Evolutionary conservation across 2,888 invertebrate genomes (phyloP).

Genomic region (Hecatera dysodea): DNA sequence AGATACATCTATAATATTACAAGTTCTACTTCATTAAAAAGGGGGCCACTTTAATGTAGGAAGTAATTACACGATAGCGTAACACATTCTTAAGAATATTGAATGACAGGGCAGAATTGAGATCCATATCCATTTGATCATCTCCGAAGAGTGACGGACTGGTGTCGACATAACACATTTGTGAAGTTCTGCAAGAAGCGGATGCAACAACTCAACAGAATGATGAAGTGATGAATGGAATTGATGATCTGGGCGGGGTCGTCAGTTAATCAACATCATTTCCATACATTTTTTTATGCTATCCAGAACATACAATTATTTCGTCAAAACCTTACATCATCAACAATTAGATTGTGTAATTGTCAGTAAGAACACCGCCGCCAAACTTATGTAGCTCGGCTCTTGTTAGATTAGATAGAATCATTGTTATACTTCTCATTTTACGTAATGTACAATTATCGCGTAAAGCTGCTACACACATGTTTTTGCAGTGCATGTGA

Average conservation of each 20-base stretch:
- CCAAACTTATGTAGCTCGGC: conserved; percentile 81
- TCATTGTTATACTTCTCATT: conserved; percentile 73
- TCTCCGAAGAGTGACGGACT: conserved; percentile 69
- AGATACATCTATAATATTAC: conserved; percentile 38
- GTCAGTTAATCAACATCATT: conserved; percentile 76
- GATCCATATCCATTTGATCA: conserved; percentile 77
- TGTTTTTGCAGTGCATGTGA: conserved; percentile 66
- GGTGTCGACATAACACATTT: conserved; percentile 73
- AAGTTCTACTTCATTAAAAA: conserved; percentile 62
- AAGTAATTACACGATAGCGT: conserved; percentile 75
- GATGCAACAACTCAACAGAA: conserved; percentile 63
- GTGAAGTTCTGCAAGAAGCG: conserved; percentile 65
- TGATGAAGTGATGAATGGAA: conserved; percentile 72
- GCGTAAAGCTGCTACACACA: conserved; percentile 66
- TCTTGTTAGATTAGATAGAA: conserved; percentile 80
- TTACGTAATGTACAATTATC: conserved; percentile 77
- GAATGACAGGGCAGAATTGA: conserved; percentile 74
- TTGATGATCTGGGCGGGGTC: conserved; percentile 71
- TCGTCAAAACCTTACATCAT: conserved; percentile 80
- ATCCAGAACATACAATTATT: conserved; percentile 79
- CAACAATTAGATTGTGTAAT: conserved; percentile 80
- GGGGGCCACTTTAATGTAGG: conserved; percentile 65
- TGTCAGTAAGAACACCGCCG: conserved; percentile 76
- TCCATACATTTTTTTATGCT: conserved; percentile 68
- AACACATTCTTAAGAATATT: conserved; percentile 70